Base-by-base conservation (phyloP, 2,797 vertebrate genomes). In the Malurus splendens region DNA sequence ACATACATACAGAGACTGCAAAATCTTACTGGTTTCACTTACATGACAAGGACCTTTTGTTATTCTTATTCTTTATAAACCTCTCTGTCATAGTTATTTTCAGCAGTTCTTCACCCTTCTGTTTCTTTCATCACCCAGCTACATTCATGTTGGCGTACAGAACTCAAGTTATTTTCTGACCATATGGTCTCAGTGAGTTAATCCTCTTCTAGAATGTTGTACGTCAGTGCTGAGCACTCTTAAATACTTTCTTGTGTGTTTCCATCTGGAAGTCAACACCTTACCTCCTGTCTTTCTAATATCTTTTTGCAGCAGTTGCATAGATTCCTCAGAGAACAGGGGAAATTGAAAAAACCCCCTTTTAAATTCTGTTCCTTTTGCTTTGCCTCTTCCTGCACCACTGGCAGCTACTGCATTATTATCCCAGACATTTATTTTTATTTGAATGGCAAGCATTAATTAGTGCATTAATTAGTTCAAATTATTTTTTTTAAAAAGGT, bases 181-280 rank as follows among this genome's bases (percentile, higher is more conserved):
- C 83, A 93, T 92, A 92, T 92, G 91, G 88, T 88, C 86, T 86
- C n/a, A 14, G 83, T 67, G 86, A 91, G 78, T 86, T 88, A 92
- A 94, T 94, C 81, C 83, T 77, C 92, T 94, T 87, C 91, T 86
- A 88, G 86, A 71, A 76, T 93, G 90, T 84, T 86, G 65, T 77
- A 93, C 25, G 51, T 93, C 91, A 94, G 28, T 36, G 42, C 60
- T 80, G 91, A 94, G 74, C 50, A 74, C 78, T 90, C 65, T 82
- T 70, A 94, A 94, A 90, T 94, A 92, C 91, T 94, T 92, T 90
- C 72, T 86, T 77, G 36, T 74, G 64, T 62, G 36, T 87, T 94
- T 90, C 91, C 91, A 91, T 94, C 90, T 95, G 93, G 89, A 94
- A 94, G 59, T 73, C 55, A 93, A 55, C 72, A 71, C 86, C 86